Base-by-base conservation (phyloP, 2,797 vertebrate species). In the Champsocephalus gunnari region DNA sequence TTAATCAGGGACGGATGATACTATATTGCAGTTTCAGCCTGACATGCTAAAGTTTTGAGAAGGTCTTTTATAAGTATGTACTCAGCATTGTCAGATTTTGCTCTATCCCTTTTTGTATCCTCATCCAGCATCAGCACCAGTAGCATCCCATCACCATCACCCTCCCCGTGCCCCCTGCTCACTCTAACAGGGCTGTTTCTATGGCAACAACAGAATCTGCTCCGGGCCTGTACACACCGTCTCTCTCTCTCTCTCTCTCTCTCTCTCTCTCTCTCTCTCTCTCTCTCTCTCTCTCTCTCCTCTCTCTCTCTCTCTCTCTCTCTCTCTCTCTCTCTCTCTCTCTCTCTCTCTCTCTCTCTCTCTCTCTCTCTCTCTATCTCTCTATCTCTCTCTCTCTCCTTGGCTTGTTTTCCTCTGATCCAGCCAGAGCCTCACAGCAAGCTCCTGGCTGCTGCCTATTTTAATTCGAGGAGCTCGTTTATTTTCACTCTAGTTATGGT, bases 191-290 rank as follows among this genome's bases (percentile, higher is more conserved):
- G 85, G 67, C 87, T 92, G 94, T 95, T 94, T 86, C 92, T 85
- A 94, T 95, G 89, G 93, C 88, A 93, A 94, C 92, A 78, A 59
- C 82, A 78, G 74, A 92, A 88, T 92, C 88, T 93, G 87, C 91
- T 81, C 81, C 58, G 21, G 90, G 78, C 87, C 83, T 86, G 86
- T 73, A 79, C 83, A 53, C 75, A 10, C 73, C 12, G 48, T 66
- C 76, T 83, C 71, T 71, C 53, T 81, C 71, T 73, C 55, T 81
- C 73, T 78, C 28, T 28, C 24, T 66, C 76, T 83, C 71, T 73
- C 55, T 81, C 73, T 78, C 28, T 66, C 76, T 83, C 71, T 73
- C 55, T 81, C 73, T 78, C 28, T 28, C 24, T 66, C 76, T 83
- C 71, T 73, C 55, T 81, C 71, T 77, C 28, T 28, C 24, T 66